Evolutionary conservation across 2,888 invertebrate species (phyloP).

Genomic region (Amaurobius ferox): DNA sequence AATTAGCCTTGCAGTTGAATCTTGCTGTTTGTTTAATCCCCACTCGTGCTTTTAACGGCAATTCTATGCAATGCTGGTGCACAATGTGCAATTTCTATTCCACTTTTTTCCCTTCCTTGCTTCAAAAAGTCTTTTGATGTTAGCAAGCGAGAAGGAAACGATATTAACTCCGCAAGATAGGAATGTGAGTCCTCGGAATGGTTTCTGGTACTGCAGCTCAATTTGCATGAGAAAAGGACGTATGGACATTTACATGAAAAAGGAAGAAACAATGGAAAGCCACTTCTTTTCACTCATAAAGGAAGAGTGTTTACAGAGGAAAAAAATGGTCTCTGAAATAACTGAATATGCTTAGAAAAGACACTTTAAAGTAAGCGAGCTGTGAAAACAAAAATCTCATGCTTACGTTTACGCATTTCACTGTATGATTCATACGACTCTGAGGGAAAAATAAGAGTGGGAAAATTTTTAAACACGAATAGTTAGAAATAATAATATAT

Average conservation of each 20-base stretch:
- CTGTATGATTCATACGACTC: no score
- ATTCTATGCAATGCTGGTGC: constrained; percentile 1
- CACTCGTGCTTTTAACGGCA: not conserved
- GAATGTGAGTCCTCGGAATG: not conserved
- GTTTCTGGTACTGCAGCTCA: constrained; percentile 1
- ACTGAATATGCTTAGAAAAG: not conserved
- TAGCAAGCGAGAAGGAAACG: constrained; percentile 1
- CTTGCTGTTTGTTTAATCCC: constrained; percentile 1
- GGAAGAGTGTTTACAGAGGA: not conserved
- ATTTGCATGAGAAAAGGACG: constrained; percentile 61
- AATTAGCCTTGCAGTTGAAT: not conserved
- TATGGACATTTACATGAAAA: constrained; percentile 53
- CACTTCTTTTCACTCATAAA: constrained; percentile 8
- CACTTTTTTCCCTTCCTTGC: not conserved
- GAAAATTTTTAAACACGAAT: no score
- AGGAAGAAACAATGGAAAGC: constrained; percentile 35
- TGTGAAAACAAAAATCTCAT: not conserved
- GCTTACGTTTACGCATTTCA: no score
- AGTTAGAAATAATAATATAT: no score
- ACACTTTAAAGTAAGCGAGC: not conserved
- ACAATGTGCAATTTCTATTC: constrained; percentile 10
- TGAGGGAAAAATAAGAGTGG: no score
- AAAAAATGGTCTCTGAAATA: not conserved
- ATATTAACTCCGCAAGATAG: not conserved
- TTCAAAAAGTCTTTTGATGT: constrained; percentile 12